Base-by-base conservation (phyloP, 1,140 invertebrate genomes). In the Heliothis subflexa region DNA sequence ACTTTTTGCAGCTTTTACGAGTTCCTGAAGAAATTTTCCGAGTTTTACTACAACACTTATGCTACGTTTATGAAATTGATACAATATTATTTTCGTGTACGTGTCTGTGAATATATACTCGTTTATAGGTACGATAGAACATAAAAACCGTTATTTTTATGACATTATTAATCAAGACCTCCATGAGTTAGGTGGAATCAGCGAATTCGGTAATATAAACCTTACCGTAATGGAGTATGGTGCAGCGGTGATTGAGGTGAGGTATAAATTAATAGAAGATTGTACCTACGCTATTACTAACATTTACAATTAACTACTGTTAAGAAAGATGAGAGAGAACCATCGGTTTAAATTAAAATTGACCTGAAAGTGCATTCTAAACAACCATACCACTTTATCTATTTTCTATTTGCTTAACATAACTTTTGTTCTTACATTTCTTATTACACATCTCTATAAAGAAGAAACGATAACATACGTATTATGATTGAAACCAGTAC, bases 1-100 rank as follows among this genome's bases (percentile, higher is more conserved):
- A 79, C 59, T 72, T 83, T 82, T 83, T 80, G 78, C 78, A 49
- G 28, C 78, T 80, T 83, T 72, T 75, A 75, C 59, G 73, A 75
- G 73, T 75, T 75, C 47, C 57, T 54, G 73, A 82, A 79, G 78
- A 74, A 82, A 73, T 64, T 54, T 78, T 80, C 55, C 78, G 61
- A 70, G 55, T 80, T 80, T 80, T 78, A 82, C 74, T 74, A 47
- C 59, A 16, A 52, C n/a, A 47, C 61, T 75, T 78, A 74, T 62
- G 59, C 40, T 21, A 57, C 55, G 13, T 57, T 75, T 75, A 75
- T 62, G 45, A 75, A 75, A 75, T 75, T 75, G 73, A 75, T 75
- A 64, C 52, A 62, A 64, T 64, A 75, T 75, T 75, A 75, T 64
- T 47, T 75, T 14, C 59, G 45, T 52, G 70, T 61, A 50, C 16